phyloP scores from a whole-genome alignment of 1,140 invertebrate genomes.

The Belonocnema kinseyi region DNA sequence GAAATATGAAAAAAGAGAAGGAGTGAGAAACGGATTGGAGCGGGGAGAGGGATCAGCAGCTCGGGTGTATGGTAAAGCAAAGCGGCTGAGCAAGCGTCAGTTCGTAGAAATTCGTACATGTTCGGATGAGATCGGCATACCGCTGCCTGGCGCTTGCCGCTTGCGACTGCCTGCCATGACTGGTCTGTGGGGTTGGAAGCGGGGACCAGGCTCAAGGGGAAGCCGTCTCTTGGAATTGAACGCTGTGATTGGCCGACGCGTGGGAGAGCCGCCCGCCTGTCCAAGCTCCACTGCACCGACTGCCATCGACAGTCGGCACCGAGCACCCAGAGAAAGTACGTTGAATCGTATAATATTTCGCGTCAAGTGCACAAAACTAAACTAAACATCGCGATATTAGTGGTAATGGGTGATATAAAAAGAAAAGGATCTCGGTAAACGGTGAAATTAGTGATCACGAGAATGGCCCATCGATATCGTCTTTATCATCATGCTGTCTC shows the following conservation, averaged over 20 bases:
- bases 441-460: neutral
- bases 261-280: slow-evolving; percentile 73
- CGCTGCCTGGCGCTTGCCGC: slow-evolving; percentile 26
- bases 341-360: slow-evolving; percentile 1
- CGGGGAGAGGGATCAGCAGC: neutral
- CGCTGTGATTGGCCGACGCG: slow-evolving; percentile 71
- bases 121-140: slow-evolving; percentile 49
- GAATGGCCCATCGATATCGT: neutral
- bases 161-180: slow-evolving; percentile 64
- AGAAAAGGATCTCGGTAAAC: neutral
- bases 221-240: slow-evolving; percentile 32
- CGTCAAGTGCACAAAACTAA: neutral
- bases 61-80: no score
- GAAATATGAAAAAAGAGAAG: neutral
- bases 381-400: neutral
- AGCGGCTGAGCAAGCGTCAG: slow-evolving; percentile 61
- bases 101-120: slow-evolving; percentile 69
- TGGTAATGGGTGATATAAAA: neutral
- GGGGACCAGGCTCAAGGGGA: slow-evolving; percentile 37
- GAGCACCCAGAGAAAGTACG: slow-evolving; percentile 66
- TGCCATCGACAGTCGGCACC: slow-evolving; percentile 67
- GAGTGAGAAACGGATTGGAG: neutral
- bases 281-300: slow-evolving; percentile 58
- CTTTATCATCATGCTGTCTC: neutral
- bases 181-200: slow-evolving; percentile 51